A percentile compares a stretch with the other conserved stretches of the same genome.
Conservation (phyloP, 2,797 vertebrate species). For the Clarias platycephalus region DNA sequence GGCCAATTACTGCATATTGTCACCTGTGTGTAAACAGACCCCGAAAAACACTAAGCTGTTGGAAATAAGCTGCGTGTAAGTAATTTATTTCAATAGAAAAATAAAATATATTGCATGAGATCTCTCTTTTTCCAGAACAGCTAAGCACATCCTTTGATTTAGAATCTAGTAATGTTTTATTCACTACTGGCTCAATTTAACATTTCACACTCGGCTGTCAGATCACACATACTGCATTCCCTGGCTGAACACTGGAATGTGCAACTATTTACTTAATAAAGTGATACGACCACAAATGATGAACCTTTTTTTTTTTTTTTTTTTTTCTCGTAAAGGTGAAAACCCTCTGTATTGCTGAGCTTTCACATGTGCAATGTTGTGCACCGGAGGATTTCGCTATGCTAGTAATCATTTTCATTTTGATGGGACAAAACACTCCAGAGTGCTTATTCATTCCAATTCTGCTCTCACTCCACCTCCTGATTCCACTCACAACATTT, state of each 20-base stretch:
- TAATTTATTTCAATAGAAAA: neutral
- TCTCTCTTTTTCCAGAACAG: neutral
- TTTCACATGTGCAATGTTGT: neutral
- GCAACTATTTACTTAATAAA: neutral
- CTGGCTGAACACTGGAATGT: neutral
- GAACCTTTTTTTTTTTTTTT: neutral
- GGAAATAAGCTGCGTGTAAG: neutral
- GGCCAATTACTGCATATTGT: neutral
- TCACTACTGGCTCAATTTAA: slow-evolving; percentile 5
- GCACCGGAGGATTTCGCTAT: neutral
- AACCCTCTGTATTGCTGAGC: neutral
- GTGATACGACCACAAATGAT: neutral
- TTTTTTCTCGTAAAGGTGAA: neutral
- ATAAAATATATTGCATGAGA: neutral
- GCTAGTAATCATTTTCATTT: slow-evolving; percentile 22
- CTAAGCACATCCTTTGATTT: neutral
- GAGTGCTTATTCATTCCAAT: neutral
- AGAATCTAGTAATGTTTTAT: neutral
- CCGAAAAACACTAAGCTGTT: neutral
- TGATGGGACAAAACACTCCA: slow-evolving; percentile 3
- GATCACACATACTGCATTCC: neutral
- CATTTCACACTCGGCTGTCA: slow-evolving; percentile 3
- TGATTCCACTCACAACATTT: slow-evolving; percentile 12
- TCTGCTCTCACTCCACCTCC: neutral
- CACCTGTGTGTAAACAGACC: neutral